phyloP scores from a whole-genome alignment of 2,797 vertebrate species.

The Enteromius treurensis region DNA sequence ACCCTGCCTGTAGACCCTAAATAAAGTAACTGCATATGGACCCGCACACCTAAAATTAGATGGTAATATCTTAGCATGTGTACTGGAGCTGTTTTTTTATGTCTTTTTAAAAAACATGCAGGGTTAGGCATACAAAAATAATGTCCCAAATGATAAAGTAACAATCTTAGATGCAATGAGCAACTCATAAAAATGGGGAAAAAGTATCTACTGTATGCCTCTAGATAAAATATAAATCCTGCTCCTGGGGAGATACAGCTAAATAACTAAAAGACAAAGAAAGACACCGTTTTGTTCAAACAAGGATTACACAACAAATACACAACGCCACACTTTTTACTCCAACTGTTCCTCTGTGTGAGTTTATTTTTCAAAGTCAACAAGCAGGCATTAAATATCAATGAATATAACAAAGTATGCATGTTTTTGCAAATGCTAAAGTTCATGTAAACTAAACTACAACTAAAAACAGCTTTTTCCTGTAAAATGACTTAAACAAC shows the following conservation, averaged over 20 bases:
- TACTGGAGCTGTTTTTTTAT: neutral
- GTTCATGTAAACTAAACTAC: neutral
- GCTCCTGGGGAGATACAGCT: neutral
- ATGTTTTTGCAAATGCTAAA: neutral
- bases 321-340: neutral
- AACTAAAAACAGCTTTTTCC: too few species aligned
- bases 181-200: neutral
- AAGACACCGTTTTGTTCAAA: neutral
- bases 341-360: neutral
- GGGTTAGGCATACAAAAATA: neutral
- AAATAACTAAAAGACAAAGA: neutral
- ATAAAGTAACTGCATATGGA: too few species aligned
- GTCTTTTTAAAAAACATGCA: neutral
- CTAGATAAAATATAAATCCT: neutral
- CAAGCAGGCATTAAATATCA: neutral
- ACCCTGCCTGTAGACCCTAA: too few species aligned
- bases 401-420: neutral
- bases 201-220: too few species aligned
- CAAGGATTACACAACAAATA: neutral
- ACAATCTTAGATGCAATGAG: neutral
- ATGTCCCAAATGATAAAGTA: slow-evolving; percentile 1
- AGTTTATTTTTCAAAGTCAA: neutral
- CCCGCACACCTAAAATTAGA: neutral
- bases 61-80: neutral
- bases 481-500: too few species aligned